Percentiles rank a stretch among this genome's conserved stretches.
Conservation (phyloP, 2,113 vertebrate species). For the Casuarius casuarius region DNA sequence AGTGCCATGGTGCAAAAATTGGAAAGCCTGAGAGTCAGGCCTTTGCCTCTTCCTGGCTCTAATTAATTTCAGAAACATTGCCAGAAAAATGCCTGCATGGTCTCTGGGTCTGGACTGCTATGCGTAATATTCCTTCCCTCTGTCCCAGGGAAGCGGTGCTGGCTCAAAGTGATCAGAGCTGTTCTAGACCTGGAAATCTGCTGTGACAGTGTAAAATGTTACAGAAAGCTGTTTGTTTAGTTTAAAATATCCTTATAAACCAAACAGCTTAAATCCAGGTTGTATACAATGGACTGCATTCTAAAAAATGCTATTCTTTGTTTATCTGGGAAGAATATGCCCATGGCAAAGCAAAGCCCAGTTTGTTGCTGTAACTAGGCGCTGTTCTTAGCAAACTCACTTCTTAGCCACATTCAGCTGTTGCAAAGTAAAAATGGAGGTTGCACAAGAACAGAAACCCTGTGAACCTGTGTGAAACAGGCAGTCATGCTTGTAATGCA, state of each 20-base stretch:
- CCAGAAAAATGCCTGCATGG: neutral
- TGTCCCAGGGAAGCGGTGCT: neutral
- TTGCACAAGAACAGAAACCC: slow-evolving; percentile 37
- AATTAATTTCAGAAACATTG: neutral
- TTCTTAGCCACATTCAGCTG: neutral
- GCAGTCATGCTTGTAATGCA: neutral
- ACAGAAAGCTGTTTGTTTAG: slow-evolving; percentile 52
- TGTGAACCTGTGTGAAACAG: neutral
- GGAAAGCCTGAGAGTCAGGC: neutral
- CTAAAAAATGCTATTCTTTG: neutral
- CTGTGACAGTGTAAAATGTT: neutral
- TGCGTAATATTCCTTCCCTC: neutral
- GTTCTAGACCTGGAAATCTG: slow-evolving; percentile 33
- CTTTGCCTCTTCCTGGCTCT: neutral
- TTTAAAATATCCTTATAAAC: slow-evolving; percentile 29
- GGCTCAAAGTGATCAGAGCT: neutral
- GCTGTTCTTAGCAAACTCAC: neutral
- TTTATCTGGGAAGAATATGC: slow-evolving; percentile 26
- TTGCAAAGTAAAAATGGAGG: neutral
- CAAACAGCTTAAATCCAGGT: slow-evolving; percentile 29
- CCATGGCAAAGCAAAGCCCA: neutral
- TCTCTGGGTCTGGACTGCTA: neutral
- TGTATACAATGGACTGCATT: neutral
- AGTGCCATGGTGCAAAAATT: rapidly evolving
- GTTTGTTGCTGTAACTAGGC: slow-evolving; percentile 40